Conservation (phyloP, 2,888 invertebrate species). For the Eucera pruinosa region DNA sequence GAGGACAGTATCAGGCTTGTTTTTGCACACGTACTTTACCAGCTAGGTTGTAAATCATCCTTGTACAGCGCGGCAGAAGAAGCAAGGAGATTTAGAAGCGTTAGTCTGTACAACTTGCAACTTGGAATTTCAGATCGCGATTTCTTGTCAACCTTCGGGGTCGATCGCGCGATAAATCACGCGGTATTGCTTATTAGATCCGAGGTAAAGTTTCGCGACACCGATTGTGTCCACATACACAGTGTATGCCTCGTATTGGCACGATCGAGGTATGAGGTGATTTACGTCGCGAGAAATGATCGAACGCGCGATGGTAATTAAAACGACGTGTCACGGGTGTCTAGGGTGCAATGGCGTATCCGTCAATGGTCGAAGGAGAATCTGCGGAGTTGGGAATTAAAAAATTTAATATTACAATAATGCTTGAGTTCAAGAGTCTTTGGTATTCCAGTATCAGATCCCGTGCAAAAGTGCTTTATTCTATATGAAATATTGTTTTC, state of each 20-base stretch:
- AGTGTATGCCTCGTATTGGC: background rate
- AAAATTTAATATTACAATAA: no score
- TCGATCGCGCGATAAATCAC: slow-evolving; percentile 32
- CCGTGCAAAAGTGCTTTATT: no score
- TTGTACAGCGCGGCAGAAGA: background rate
- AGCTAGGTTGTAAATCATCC: slow-evolving; percentile 31
- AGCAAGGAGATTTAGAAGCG: background rate
- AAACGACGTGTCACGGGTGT: slow-evolving; percentile 4
- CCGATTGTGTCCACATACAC: background rate
- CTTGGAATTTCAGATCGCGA: slow-evolving; percentile 29
- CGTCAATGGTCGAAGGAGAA: background rate
- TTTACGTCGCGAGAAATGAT: background rate
- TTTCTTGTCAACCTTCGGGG: slow-evolving; percentile 19
- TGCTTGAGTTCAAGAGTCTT: no score
- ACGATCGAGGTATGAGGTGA: background rate
- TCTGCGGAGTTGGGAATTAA: background rate
- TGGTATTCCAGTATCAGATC: no score
- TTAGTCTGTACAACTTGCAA: background rate
- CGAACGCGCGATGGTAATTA: slow-evolving; percentile 9
- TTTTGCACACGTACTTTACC: slow-evolving; percentile 2
- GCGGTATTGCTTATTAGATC: slow-evolving; percentile 17
- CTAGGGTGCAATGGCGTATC: background rate
- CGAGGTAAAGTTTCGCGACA: slow-evolving; percentile 7
- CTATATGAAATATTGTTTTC: no score
- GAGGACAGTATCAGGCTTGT: slow-evolving; percentile 21